Evolutionary conservation across 2,113 vertebrate species (phyloP).

Genomic region (Myrmecobius fasciatus): DNA sequence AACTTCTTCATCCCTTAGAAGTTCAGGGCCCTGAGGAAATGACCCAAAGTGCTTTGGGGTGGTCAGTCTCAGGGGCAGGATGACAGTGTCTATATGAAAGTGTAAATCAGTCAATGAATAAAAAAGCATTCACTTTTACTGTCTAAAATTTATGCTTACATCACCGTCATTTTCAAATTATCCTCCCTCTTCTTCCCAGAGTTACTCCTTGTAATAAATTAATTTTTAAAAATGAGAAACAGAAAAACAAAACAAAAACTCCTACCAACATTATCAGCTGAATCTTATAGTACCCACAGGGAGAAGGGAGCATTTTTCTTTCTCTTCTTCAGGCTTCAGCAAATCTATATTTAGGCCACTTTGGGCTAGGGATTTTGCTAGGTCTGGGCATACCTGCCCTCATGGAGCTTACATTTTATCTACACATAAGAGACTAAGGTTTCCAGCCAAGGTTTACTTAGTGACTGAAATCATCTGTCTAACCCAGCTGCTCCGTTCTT

Average conservation of each 20-base stretch:
- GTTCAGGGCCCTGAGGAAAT: too few species aligned
- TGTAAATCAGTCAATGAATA: background rate
- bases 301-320: background rate
- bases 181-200: background rate
- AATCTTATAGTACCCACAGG: background rate
- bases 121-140: background rate
- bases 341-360: background rate
- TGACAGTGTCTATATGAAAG: background rate
- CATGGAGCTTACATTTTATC: background rate
- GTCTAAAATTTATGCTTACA: background rate
- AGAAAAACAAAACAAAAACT: background rate
- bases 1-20: background rate
- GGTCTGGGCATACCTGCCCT: background rate
- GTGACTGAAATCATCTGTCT: background rate
- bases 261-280: background rate
- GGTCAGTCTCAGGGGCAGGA: background rate
- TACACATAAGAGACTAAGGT: background rate
- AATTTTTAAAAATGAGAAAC: background rate
- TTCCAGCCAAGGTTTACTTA: background rate
- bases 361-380: background rate
- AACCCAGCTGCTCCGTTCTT: slow-evolving; percentile 44
- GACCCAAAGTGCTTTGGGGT: background rate
- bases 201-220: background rate
- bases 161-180: background rate
- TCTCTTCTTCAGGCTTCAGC: background rate